These are phyloP conservation scores for Astatotilapia flaviijosephi DNA, from an alignment of 2,113 vertebrate species.

Conservation along the genomic window DNA sequence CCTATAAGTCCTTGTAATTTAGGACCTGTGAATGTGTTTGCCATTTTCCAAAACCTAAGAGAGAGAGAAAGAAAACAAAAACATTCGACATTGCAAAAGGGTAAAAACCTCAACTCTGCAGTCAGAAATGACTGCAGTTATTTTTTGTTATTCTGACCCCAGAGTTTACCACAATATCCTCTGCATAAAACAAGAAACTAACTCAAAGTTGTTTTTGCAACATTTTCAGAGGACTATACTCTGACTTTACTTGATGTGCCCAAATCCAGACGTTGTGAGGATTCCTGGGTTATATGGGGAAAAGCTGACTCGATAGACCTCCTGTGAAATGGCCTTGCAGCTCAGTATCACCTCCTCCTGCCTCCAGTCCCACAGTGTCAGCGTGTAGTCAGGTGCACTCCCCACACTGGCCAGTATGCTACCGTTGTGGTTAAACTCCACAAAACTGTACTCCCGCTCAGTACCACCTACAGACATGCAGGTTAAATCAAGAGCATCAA, in stretches of 20 bases:
- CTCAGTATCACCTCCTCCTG: constrained; percentile 80
- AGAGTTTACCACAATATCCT: not conserved
- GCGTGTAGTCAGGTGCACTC: constrained; percentile 79
- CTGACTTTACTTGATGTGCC: constrained; percentile 87
- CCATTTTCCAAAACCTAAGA: constrained; percentile 91
- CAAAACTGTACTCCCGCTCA: constrained; percentile 72
- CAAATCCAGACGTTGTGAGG: constrained; percentile 82
- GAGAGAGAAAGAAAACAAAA: not conserved
- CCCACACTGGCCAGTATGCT: constrained; percentile 84
- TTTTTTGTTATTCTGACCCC: not conserved
- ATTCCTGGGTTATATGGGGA: constrained; percentile 81
- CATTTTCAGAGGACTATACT: not conserved
- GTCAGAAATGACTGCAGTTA: not conserved
- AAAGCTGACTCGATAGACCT: constrained; percentile 87
- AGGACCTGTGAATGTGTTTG: constrained; percentile 83
- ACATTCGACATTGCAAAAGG: not conserved
- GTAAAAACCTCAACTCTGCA: not conserved
- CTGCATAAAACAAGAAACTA: not conserved
- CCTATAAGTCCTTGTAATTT: constrained; percentile 87
- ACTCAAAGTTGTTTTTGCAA: not conserved
- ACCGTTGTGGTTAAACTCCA: constrained; percentile 81
- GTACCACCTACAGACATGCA: constrained; percentile 76
- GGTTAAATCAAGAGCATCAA: not conserved
- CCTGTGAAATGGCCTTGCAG: constrained; percentile 86
- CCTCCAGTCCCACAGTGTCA: constrained; percentile 93